Evolutionary conservation across 2,113 vertebrate genomes (phyloP).

Genomic region (Lepus timidus): DNA sequence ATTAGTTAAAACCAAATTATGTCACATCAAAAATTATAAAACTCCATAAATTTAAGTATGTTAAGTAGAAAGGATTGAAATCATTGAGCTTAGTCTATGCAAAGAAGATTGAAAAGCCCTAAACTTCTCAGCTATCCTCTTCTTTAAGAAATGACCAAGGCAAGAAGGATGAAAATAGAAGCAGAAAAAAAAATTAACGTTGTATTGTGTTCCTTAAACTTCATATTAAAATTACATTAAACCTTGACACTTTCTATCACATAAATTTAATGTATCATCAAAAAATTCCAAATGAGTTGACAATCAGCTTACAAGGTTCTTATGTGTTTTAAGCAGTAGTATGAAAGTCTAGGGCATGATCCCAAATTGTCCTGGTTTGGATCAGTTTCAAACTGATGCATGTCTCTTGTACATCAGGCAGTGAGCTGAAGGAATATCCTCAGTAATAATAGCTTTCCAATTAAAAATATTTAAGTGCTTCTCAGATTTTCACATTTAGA

Average conservation of each 20-base stretch:
- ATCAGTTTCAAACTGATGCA: neutral
- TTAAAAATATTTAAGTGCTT: neutral
- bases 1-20: slow-evolving; percentile 17
- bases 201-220: neutral
- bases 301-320: neutral
- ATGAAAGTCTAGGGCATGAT: neutral
- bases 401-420: neutral
- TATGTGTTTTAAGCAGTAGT: neutral
- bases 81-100: neutral
- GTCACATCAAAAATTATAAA: neutral
- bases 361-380: neutral
- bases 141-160: no score
- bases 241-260: neutral
- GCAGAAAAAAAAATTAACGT: neutral
- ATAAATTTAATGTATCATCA: neutral
- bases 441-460: neutral
- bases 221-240: neutral
- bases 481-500: neutral
- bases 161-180: neutral
- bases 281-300: neutral
- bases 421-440: neutral
- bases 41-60: neutral
- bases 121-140: neutral
- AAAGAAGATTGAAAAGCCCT: neutral
- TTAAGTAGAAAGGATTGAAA: neutral